phyloP scores from a whole-genome alignment of 2,113 vertebrate genomes.

The Brienomyrus brachyistius region DNA sequence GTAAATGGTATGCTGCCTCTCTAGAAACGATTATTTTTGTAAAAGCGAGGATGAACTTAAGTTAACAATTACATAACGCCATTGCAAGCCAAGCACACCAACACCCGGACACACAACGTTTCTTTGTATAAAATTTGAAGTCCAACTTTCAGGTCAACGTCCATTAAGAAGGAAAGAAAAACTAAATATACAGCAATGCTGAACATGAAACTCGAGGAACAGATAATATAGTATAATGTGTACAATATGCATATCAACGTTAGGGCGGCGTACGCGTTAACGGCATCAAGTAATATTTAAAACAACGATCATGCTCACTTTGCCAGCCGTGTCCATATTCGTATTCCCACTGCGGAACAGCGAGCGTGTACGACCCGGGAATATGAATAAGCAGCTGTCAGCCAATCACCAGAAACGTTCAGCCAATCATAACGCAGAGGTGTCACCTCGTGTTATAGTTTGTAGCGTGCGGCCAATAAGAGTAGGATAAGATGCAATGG shows the following conservation, averaged over 20 bases:
- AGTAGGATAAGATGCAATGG: neutral
- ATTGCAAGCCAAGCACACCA: neutral
- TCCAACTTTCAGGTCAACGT: neutral
- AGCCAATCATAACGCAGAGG: neutral
- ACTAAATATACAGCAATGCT: neutral
- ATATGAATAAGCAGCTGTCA: neutral
- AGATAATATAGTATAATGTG: neutral
- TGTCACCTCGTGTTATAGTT: neutral
- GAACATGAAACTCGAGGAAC: neutral
- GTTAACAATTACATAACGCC: neutral
- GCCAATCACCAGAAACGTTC: neutral
- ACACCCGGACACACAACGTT: neutral
- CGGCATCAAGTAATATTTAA: neutral
- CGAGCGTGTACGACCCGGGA: neutral
- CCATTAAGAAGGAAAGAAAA: neutral
- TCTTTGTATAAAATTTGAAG: neutral
- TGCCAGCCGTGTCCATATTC: constrained; percentile 57
- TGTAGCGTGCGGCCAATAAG: neutral
- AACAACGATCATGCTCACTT: constrained; percentile 45
- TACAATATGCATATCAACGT: neutral
- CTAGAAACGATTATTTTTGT: neutral
- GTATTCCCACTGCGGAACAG: neutral
- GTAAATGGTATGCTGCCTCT: neutral
- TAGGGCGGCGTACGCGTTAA: neutral
- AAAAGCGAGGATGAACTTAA: neutral